Evolutionary conservation across 2,888 invertebrate species (phyloP).

Genomic region (Drosophila hamatofila): DNA sequence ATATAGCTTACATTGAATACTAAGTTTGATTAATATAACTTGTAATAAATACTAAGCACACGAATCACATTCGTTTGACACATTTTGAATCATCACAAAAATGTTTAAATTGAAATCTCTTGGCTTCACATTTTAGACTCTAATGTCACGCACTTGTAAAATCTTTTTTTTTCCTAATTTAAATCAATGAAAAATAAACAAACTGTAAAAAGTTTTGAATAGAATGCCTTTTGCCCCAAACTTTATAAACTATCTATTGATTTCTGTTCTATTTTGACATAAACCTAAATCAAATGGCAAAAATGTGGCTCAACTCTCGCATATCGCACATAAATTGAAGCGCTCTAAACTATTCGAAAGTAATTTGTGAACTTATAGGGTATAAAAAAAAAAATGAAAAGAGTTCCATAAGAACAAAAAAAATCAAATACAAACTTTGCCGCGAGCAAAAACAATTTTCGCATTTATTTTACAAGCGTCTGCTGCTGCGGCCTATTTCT

Average conservation of each 20-base stretch:
- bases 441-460: constrained; percentile 58
- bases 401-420: constrained; percentile 46
- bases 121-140: neutral
- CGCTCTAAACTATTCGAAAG: constrained; percentile 64
- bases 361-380: constrained; percentile 53
- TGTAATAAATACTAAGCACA: no score
- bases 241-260: constrained; percentile 1
- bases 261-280: neutral
- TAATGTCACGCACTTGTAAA: neutral
- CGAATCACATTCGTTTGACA: no score
- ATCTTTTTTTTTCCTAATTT: neutral
- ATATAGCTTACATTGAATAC: neutral
- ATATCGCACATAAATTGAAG: constrained; percentile 57
- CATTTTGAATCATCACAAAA: neutral
- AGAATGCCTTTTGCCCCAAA: neutral
- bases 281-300: constrained; percentile 8
- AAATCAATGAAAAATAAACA: neutral
- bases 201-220: neutral
- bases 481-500: constrained; percentile 15
- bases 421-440: constrained; percentile 52
- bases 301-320: constrained; percentile 21
- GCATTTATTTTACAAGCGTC: constrained; percentile 33
- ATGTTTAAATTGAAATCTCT: neutral
- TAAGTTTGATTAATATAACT: neutral
- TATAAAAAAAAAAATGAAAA: constrained; percentile 24